phyloP scores from a whole-genome alignment of 2,113 vertebrate genomes.

The Crotalus tigris region DNA sequence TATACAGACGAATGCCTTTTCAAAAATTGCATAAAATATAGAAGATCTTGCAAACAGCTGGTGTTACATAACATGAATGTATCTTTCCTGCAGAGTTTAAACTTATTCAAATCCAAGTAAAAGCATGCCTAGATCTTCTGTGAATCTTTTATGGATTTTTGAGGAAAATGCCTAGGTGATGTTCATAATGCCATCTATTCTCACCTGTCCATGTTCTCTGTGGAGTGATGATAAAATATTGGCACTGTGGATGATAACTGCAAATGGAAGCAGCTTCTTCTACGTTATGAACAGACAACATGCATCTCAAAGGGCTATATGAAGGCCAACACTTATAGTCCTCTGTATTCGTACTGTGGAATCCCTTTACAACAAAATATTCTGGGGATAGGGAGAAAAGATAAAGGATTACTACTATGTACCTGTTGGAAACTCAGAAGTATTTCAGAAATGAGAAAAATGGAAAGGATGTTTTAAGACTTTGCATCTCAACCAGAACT shows the following conservation, averaged over 20 bases:
- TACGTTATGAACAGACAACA: conserved; percentile 78
- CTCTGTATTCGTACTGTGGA: conserved; percentile 67
- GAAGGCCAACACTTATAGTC: conserved; percentile 88
- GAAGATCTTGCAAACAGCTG: not conserved
- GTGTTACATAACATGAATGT: not conserved
- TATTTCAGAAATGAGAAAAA: not conserved
- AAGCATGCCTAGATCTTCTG: not conserved
- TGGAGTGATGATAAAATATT: conserved; percentile 75
- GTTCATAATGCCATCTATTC: conserved; percentile 21
- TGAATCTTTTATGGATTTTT: not conserved
- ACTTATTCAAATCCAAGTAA: not conserved
- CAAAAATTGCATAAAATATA: not conserved
- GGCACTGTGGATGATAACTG: conserved; percentile 76
- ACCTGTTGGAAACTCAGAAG: not conserved
- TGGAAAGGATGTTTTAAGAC: not conserved
- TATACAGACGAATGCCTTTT: not conserved
- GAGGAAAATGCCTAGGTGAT: not conserved
- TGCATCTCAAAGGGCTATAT: conserved; percentile 82
- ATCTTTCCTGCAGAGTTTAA: not conserved
- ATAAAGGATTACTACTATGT: not conserved
- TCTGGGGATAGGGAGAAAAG: conserved; percentile 53
- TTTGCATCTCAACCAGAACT: not conserved
- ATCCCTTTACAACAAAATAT: conserved; percentile 74
- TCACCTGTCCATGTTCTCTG: conserved; percentile 84
- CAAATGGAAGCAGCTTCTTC: conserved; percentile 81